Conservation (phyloP, 2,888 invertebrate species). For the Petrolisthes manimaculis region DNA sequence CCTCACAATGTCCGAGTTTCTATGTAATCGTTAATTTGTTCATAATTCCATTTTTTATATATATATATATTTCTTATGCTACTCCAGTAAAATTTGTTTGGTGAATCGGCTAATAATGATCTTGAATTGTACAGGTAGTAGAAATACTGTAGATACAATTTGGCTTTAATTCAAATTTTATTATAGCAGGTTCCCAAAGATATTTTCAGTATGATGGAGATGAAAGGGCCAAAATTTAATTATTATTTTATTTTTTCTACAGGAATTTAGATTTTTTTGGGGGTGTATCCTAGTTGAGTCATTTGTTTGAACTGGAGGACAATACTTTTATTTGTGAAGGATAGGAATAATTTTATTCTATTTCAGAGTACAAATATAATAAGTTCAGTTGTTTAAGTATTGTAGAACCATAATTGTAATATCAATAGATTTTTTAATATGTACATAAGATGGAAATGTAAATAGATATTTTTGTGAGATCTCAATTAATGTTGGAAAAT, state of each 20-base stretch:
- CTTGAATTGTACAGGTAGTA: too few relatives aligned
- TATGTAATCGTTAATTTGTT: too few relatives aligned
- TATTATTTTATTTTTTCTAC: neutral
- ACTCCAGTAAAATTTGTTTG: too few relatives aligned
- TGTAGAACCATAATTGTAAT: constrained; percentile 1
- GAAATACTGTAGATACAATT: too few relatives aligned
- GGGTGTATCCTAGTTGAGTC: neutral
- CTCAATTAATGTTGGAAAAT: constrained; percentile 20
- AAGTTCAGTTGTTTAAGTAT: constrained; percentile 23
- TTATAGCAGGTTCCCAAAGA: too few relatives aligned
- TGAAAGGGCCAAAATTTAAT: constrained; percentile 11
- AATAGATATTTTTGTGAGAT: constrained; percentile 46
- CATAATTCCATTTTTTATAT: too few relatives aligned
- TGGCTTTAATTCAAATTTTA: too few relatives aligned
- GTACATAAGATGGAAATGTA: constrained; percentile 38
- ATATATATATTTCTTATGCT: too few relatives aligned
- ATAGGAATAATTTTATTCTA: constrained; percentile 5
- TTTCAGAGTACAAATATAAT: constrained; percentile 47
- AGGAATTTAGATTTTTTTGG: too few relatives aligned
- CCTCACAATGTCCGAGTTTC: too few relatives aligned
- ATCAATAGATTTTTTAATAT: constrained; percentile 29
- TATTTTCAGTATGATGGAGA: neutral
- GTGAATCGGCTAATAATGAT: too few relatives aligned
- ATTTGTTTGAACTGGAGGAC: neutral
- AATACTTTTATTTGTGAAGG: constrained; percentile 11